phyloP scores from a whole-genome alignment of 2,113 vertebrate genomes.

The Phalacrocorax pelagicus region DNA sequence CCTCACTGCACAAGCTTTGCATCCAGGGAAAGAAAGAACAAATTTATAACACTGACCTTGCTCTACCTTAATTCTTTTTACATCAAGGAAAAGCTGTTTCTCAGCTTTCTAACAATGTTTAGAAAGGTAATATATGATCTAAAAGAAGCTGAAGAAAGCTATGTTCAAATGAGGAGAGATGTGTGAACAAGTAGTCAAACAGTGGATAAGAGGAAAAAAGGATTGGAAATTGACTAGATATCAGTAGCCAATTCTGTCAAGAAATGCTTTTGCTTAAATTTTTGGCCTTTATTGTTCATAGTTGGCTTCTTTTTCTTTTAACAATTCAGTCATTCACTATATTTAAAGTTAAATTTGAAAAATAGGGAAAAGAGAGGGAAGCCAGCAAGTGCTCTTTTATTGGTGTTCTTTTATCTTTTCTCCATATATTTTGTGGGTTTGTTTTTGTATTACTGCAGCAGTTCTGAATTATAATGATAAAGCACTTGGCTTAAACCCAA shows the following conservation, averaged over 20 bases:
- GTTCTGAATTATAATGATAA: constrained; percentile 60
- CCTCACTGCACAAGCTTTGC: background rate
- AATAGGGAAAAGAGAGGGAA: background rate
- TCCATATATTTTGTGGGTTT: constrained; percentile 7
- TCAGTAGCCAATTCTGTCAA: background rate
- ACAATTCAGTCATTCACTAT: background rate
- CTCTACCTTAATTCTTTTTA: background rate
- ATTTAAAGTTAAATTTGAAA: constrained; percentile 6
- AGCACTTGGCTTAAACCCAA: background rate
- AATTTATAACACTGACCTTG: background rate
- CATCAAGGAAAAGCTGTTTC: background rate
- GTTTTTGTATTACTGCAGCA: background rate
- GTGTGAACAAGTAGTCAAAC: background rate
- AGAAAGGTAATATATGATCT: background rate
- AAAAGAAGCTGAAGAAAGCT: constrained; percentile 6
- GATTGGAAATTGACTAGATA: background rate
- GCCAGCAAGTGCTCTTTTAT: background rate
- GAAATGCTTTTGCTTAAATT: background rate
- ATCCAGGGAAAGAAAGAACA: background rate
- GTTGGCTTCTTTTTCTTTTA: background rate
- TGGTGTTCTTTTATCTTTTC: constrained; percentile 10
- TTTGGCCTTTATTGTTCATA: background rate
- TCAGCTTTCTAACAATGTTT: background rate
- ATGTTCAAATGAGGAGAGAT: background rate
- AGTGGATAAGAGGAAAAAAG: background rate